These are phyloP conservation scores for Myotis planiceps DNA, from an alignment of 2,797 vertebrate species.

Conservation along the genomic window DNA sequence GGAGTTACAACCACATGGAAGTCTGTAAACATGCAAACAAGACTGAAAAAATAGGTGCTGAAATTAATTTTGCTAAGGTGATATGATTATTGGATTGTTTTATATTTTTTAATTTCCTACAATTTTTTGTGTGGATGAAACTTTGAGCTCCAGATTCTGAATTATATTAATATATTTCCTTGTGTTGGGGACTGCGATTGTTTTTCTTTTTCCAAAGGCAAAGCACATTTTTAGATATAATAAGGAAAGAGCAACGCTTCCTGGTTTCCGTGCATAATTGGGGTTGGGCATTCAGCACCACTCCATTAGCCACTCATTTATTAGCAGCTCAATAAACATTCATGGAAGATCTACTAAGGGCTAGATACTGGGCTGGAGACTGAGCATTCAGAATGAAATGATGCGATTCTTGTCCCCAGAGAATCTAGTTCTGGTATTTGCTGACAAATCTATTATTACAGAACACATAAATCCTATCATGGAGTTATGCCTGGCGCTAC, in stretches of 20 bases:
- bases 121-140: background rate
- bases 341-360: background rate
- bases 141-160: background rate
- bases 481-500: background rate
- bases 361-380: background rate
- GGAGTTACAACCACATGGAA: background rate
- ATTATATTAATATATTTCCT: background rate
- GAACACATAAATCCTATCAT: background rate
- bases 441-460: background rate
- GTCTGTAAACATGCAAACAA: background rate
- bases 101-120: background rate
- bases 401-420: background rate
- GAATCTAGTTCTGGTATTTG: slow-evolving; percentile 15
- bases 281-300: background rate
- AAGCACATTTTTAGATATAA: background rate
- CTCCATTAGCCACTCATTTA: background rate
- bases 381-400: background rate
- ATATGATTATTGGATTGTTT: background rate
- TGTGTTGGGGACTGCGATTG: background rate
- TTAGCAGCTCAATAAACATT: background rate
- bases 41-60: background rate
- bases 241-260: background rate
- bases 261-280: background rate
- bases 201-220: slow-evolving; percentile 18
- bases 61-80: background rate